Evolutionary conservation across 1,140 invertebrate genomes (phyloP).

Genomic region (Tetranychus cinnabarinus): DNA sequence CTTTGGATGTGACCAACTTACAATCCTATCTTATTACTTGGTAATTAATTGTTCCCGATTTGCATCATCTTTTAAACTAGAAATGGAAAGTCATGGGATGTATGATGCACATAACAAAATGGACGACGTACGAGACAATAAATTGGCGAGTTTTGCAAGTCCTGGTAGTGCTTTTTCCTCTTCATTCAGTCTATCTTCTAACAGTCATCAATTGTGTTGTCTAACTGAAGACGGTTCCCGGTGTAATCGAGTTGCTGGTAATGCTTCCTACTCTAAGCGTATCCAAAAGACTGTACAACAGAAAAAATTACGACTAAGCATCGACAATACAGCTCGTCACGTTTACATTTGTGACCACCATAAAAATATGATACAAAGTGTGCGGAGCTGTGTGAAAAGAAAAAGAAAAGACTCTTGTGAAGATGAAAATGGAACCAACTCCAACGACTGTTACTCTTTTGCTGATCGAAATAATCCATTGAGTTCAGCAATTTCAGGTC

Average conservation of each 20-base stretch:
- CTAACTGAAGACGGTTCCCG: slow-evolving; percentile 65
- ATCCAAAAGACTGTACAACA: slow-evolving; percentile 86
- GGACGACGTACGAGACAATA: neutral
- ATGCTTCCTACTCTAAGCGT: slow-evolving; percentile 85
- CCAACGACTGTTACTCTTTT: neutral
- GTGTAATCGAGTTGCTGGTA: slow-evolving; percentile 64
- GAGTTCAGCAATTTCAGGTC: neutral
- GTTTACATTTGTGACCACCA: slow-evolving; percentile 93
- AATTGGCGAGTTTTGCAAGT: neutral
- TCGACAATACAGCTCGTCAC: slow-evolving; percentile 61
- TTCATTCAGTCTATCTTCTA: neutral
- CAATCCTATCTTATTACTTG: no score
- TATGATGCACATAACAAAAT: no score
- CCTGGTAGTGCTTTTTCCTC: neutral
- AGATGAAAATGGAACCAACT: slow-evolving; percentile 39
- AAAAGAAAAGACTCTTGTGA: slow-evolving; percentile 59
- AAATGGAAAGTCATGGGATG: no score
- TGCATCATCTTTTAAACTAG: no score
- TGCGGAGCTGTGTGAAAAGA: slow-evolving; percentile 40
- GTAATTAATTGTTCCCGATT: no score
- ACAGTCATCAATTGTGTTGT: slow-evolving; percentile 40
- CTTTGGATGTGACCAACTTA: no score
- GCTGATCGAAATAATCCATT: neutral
- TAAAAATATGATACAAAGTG: slow-evolving; percentile 79
- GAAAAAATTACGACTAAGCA: slow-evolving; percentile 59